These are phyloP conservation scores for Trematomus bernacchii DNA, from an alignment of 2,797 vertebrate species.

Conservation along the genomic window DNA sequence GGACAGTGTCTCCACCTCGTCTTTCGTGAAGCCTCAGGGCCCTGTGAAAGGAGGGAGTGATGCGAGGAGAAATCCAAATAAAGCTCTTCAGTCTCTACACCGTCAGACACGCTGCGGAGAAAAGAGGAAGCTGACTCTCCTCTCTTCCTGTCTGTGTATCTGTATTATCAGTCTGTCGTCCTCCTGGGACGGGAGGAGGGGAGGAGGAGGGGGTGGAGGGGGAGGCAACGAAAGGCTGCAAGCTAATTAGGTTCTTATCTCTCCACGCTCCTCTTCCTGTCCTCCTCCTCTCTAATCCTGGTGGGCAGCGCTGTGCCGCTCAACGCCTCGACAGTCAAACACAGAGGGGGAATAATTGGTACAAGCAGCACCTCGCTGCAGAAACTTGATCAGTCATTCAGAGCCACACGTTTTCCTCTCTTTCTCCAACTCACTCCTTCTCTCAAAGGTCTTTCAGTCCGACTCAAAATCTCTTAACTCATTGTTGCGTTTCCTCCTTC, in stretches of 20 bases:
- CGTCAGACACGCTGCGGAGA: conserved; percentile 25
- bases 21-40: not conserved
- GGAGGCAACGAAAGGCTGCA: conserved; percentile 71
- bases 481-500: conserved; percentile 30
- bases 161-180: conserved; percentile 60
- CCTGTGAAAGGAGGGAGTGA: conserved; percentile 2
- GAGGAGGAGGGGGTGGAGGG: conserved; percentile 42
- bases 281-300: conserved; percentile 80
- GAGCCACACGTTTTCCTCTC: conserved; percentile 63
- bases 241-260: conserved; percentile 86
- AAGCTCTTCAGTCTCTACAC: conserved; percentile 5
- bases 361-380: conserved; percentile 69
- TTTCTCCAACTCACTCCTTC: conserved; percentile 25
- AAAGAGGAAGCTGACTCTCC: conserved; percentile 20
- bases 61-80: conserved; percentile 6
- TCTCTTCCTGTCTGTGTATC: conserved; percentile 44
- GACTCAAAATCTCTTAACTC: conserved; percentile 53
- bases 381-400: conserved; percentile 75
- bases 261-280: conserved; percentile 67
- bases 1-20: not conserved
- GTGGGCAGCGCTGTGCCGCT: conserved; percentile 72
- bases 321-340: conserved; percentile 77
- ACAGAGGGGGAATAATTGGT: conserved; percentile 83
- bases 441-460: conserved; percentile 39
- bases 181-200: conserved; percentile 60